A percentile compares a stretch with the other conserved stretches of the same genome.
Conservation (phyloP, 2,113 vertebrate species). For the Myotis davidii region DNA sequence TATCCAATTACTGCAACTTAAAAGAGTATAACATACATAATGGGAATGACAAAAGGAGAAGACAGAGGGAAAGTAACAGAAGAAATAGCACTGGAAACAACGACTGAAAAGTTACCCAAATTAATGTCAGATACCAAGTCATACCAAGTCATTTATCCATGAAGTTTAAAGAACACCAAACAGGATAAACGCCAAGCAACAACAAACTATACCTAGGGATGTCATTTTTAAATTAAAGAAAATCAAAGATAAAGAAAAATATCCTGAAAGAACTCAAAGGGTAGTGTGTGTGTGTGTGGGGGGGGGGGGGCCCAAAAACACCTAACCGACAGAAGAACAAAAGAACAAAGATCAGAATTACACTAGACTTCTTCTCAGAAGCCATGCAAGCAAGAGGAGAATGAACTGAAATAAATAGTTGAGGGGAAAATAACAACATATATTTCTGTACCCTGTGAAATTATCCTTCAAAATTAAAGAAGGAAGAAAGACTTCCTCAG, state of each 20-base stretch:
- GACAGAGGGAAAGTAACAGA: neutral
- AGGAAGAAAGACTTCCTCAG: neutral
- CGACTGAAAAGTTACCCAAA: neutral
- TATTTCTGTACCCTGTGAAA: neutral
- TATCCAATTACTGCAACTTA: neutral
- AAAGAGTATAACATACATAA: neutral
- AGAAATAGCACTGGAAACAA: neutral
- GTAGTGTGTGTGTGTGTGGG: too few relatives aligned
- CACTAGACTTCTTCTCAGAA: neutral
- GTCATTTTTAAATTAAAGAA: neutral
- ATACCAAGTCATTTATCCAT: neutral
- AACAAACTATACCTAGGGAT: neutral
- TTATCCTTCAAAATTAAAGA: neutral
- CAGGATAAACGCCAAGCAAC: neutral
- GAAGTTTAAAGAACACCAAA: neutral
- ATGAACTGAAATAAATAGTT: neutral
- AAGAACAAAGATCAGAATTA: neutral
- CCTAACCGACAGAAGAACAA: neutral
- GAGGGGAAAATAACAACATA: neutral
- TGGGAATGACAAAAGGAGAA: neutral
- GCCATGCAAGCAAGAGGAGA: neutral
- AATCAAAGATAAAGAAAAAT: conserved; percentile 14
- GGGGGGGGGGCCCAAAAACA: too few relatives aligned
- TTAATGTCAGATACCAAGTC: neutral
- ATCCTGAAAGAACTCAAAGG: neutral